A percentile compares a stretch with the other conserved stretches of the same genome.
Evolutionary conservation across 2,113 vertebrate species (phyloP).

Genomic region (Anguilla japonica): DNA sequence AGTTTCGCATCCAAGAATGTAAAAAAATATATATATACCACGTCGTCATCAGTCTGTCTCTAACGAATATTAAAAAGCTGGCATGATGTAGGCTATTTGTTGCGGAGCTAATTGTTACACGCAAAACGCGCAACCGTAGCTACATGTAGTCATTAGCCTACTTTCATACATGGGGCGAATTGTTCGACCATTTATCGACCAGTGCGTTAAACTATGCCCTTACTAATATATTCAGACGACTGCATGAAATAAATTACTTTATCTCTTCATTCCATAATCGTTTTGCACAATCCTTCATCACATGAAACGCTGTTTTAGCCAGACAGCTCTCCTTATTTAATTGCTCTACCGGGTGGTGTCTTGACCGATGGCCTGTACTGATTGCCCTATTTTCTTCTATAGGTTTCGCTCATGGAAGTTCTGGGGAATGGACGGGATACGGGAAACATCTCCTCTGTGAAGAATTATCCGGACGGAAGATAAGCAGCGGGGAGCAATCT

Average conservation of each 20-base stretch:
- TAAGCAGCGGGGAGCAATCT: neutral
- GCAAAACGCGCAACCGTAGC: neutral
- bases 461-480: neutral
- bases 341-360: neutral
- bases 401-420: neutral
- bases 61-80: neutral
- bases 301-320: neutral
- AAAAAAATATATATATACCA: neutral
- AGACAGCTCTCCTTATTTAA: neutral
- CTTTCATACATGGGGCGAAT: neutral
- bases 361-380: neutral
- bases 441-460: neutral
- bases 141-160: neutral
- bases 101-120: neutral
- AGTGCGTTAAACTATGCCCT: no score
- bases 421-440: neutral
- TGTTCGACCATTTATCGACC: neutral
- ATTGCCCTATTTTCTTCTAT: neutral
- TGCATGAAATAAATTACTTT: neutral
- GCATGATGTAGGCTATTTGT: neutral
- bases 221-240: neutral
- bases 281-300: neutral
- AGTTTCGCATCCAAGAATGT: neutral
- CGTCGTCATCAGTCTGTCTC: neutral
- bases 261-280: no score